Conservation (phyloP, 2,113 vertebrate species). For the Pionites leucogaster region DNA sequence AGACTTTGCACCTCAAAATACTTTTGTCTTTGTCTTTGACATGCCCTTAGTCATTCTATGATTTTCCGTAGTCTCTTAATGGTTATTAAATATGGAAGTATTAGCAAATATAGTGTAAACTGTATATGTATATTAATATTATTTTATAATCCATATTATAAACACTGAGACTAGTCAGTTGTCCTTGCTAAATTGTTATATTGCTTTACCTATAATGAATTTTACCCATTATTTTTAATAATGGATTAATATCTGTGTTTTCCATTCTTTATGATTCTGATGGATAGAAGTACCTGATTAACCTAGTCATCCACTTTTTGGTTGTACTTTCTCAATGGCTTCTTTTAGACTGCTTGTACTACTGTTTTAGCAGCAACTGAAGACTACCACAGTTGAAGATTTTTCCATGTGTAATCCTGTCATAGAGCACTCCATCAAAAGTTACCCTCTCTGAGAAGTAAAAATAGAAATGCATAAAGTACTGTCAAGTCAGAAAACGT, state of each 20-base stretch:
- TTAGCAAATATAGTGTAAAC: not conserved
- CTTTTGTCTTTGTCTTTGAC: not conserved
- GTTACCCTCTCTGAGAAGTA: not conserved
- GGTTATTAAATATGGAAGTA: not conserved
- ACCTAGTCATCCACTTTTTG: slow-evolving; percentile 40
- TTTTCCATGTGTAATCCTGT: not conserved
- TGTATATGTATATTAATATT: not conserved
- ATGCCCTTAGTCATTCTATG: not conserved
- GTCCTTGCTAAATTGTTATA: not conserved
- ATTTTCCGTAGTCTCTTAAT: not conserved
- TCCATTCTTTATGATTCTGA: slow-evolving; percentile 46
- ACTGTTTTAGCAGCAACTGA: not conserved
- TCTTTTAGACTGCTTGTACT: not conserved
- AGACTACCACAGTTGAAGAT: not conserved
- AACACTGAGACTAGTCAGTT: not conserved
- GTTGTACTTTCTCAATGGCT: not conserved
- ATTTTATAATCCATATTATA: not conserved
- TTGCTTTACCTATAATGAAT: not conserved
- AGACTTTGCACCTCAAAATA: not conserved
- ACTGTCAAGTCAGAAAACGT: not conserved
- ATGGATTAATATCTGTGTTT: slow-evolving; percentile 36
- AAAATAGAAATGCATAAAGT: not conserved
- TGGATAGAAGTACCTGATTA: slow-evolving; percentile 61
- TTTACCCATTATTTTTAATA: not conserved
- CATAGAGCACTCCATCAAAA: not conserved